These are phyloP conservation scores for Papilio elwesi DNA, from an alignment of 2,888 invertebrate species.

Conservation along the genomic window DNA sequence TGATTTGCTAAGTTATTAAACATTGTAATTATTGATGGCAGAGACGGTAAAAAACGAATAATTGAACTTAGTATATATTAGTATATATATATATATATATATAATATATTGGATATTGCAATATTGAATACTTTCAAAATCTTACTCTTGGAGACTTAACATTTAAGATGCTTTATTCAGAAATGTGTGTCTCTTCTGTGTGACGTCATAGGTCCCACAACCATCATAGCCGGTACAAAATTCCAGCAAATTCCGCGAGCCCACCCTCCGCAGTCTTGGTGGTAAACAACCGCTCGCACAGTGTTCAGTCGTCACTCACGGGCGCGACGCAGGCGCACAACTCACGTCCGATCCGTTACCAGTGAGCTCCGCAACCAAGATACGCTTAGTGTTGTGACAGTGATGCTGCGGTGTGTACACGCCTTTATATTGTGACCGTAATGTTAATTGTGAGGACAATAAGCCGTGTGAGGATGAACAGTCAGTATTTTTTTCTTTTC, in stretches of 20 bases:
- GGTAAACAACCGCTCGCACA: constrained; percentile 25
- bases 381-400: constrained; percentile 66
- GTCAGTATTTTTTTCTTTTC: constrained; percentile 58
- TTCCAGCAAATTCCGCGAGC: constrained; percentile 28
- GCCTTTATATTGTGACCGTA: constrained; percentile 58
- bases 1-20: too few relatives aligned
- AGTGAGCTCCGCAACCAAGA: constrained; percentile 16
- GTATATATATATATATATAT: too few relatives aligned
- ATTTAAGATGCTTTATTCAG: not conserved
- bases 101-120: too few relatives aligned
- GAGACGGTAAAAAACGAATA: too few relatives aligned
- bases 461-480: constrained; percentile 70
- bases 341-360: not conserved
- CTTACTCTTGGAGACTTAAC: too few relatives aligned
- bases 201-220: constrained; percentile 16
- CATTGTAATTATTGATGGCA: too few relatives aligned
- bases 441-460: constrained; percentile 62
- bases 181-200: too few relatives aligned
- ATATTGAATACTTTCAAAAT: too few relatives aligned
- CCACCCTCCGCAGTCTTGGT: constrained; percentile 25
- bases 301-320: constrained; percentile 54
- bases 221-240: constrained; percentile 17
- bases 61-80: too few relatives aligned
- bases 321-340: constrained; percentile 48
- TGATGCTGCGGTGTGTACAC: constrained; percentile 69